These are phyloP conservation scores for Nephrotoma guestfalica DNA, from an alignment of 2,888 invertebrate genomes.

Conservation along the genomic window DNA sequence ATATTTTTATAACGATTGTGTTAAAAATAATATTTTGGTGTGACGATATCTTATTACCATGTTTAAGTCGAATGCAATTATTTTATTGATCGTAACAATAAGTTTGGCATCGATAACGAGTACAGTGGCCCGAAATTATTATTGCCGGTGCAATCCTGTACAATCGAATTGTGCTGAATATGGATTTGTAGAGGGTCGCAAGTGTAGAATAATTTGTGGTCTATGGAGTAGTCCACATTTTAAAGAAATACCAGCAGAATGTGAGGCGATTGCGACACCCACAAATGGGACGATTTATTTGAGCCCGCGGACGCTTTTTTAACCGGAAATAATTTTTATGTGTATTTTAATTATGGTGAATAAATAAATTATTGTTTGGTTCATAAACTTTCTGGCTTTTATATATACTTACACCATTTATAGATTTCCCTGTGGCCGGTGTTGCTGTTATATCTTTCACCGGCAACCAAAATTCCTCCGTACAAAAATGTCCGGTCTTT, in stretches of 20 bases:
- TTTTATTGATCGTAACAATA: neutral
- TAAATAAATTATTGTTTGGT: neutral
- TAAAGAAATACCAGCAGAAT: neutral
- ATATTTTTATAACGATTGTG: no score
- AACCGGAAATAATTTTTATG: neutral
- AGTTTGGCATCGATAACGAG: neutral
- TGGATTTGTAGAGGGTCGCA: neutral
- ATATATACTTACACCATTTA: neutral
- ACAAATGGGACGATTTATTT: neutral
- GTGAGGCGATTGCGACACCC: neutral
- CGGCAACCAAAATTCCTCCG: conserved; percentile 30
- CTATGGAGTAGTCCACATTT: neutral
- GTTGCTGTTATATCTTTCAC: conserved; percentile 27
- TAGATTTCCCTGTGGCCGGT: neutral
- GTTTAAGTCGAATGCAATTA: neutral
- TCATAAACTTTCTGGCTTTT: neutral
- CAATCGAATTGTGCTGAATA: neutral
- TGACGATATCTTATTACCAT: neutral
- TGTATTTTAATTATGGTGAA: neutral
- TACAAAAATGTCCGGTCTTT: conserved; percentile 20
- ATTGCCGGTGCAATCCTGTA: neutral
- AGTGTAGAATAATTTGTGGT: neutral
- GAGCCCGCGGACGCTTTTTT: neutral
- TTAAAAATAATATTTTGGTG: no score
- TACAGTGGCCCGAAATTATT: neutral